phyloP scores from a whole-genome alignment of 2,888 invertebrate species.

The Acleris laterana region DNA sequence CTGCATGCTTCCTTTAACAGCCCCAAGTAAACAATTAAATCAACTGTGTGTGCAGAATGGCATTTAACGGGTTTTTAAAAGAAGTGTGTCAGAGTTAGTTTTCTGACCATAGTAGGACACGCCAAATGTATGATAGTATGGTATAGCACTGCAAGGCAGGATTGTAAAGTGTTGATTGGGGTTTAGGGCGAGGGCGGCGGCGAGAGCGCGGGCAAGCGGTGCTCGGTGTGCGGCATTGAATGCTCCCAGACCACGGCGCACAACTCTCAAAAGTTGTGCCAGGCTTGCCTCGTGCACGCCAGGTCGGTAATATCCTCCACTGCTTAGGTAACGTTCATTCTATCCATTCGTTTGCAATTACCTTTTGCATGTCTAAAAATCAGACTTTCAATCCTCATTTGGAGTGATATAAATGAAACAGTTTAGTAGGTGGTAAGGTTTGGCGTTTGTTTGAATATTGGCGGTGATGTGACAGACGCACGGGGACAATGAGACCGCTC shows the following conservation, averaged over 20 bases:
- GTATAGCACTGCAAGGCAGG: slow-evolving; percentile 48
- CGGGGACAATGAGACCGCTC: slow-evolving; percentile 91
- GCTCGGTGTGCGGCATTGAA: slow-evolving; percentile 81
- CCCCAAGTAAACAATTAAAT: slow-evolving; percentile 66
- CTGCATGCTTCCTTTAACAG: slow-evolving; percentile 84
- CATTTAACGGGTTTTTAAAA: slow-evolving; percentile 80
- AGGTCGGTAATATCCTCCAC: slow-evolving; percentile 74
- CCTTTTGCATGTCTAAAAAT: slow-evolving; percentile 54
- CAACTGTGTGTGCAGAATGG: slow-evolving; percentile 82
- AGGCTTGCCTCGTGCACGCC: slow-evolving; percentile 85
- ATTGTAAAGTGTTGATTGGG: slow-evolving; percentile 77
- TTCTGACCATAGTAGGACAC: slow-evolving; percentile 49
- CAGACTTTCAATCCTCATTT: slow-evolving; percentile 35
- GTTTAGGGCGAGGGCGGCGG: slow-evolving; percentile 80
- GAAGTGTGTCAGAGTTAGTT: slow-evolving; percentile 76
- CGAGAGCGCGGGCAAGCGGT: slow-evolving; percentile 74
- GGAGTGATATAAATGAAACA: slow-evolving; percentile 49
- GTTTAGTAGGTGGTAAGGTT: slow-evolving; percentile 42
- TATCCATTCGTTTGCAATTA: slow-evolving; percentile 42
- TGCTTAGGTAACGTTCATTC: slow-evolving; percentile 33
- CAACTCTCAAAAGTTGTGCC: slow-evolving; percentile 83
- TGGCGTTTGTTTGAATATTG: slow-evolving; percentile 63
- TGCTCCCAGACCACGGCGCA: slow-evolving; percentile 80
- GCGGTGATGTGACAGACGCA: slow-evolving; percentile 87
- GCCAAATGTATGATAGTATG: slow-evolving; percentile 4